Conservation (phyloP, 2,888 invertebrate species). For the Epinotia demarniana region DNA sequence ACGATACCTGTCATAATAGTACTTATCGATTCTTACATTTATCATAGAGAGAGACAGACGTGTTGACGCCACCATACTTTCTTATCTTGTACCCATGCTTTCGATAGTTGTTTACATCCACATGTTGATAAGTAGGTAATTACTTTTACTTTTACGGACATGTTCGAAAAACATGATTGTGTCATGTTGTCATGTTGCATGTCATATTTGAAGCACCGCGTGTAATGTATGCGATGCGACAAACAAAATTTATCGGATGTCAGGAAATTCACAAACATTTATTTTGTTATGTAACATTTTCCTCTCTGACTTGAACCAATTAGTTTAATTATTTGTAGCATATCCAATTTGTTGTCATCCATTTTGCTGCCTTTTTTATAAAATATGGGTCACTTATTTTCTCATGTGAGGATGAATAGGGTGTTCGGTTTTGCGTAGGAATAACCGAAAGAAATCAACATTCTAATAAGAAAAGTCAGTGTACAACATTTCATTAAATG, state of each 20-base stretch:
- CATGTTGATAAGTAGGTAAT: conserved; percentile 13
- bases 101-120: conserved; percentile 2
- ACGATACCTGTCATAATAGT: background rate
- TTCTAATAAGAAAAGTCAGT: too few species aligned
- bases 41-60: background rate
- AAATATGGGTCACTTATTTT: too few species aligned
- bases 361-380: too few species aligned
- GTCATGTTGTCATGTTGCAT: background rate
- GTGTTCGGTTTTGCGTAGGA: too few species aligned
- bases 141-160: background rate
- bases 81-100: conserved; percentile 9
- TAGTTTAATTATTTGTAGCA: too few species aligned
- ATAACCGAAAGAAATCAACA: too few species aligned
- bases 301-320: too few species aligned
- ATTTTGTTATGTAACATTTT: background rate
- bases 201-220: background rate
- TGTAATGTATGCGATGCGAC: background rate
- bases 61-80: conserved; percentile 1
- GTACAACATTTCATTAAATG: too few species aligned
- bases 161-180: conserved; percentile 4
- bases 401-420: too few species aligned
- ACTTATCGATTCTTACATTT: background rate
- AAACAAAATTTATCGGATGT: background rate
- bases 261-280: background rate
- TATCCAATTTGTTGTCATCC: too few species aligned